Conservation (phyloP, 2,113 vertebrate genomes). For the Bagarius yarrelli region DNA sequence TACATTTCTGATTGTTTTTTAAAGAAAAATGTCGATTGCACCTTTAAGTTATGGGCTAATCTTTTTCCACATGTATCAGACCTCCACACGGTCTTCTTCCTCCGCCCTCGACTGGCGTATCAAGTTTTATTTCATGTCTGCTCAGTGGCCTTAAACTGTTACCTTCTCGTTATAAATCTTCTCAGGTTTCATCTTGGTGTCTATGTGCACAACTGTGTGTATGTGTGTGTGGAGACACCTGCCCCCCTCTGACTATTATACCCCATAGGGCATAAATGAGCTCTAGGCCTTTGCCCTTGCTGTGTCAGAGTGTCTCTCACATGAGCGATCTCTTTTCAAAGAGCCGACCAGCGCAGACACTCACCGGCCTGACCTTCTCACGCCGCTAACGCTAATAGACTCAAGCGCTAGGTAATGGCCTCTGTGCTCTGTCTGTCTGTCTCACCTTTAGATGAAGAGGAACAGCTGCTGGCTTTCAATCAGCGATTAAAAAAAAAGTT, state of each 20-base stretch:
- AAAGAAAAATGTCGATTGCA: background rate
- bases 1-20: background rate
- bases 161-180: slow-evolving; percentile 81
- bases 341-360: slow-evolving; percentile 30
- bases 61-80: slow-evolving; percentile 54
- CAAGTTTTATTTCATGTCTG: slow-evolving; percentile 66
- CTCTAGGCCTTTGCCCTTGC: slow-evolving; percentile 53
- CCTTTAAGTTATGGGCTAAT: slow-evolving; percentile 7
- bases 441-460: slow-evolving; percentile 35
- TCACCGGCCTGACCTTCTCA: slow-evolving; percentile 34
- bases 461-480: slow-evolving; percentile 47
- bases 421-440: slow-evolving; percentile 3
- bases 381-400: slow-evolving; percentile 41
- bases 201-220: slow-evolving; percentile 53
- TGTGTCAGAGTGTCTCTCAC: slow-evolving; percentile 58
- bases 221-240: background rate
- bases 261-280: slow-evolving; percentile 52
- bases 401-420: slow-evolving; percentile 38
- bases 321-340: slow-evolving; percentile 53
- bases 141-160: slow-evolving; percentile 73
- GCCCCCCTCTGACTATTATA: slow-evolving; percentile 9
- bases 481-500: slow-evolving; percentile 20
- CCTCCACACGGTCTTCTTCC: slow-evolving; percentile 28
- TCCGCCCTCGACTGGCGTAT: slow-evolving; percentile 55
- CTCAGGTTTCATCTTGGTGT: slow-evolving; percentile 78